Evolutionary conservation across 2,797 vertebrate genomes (phyloP), one percentile per base, ranked within the genome.

Genomic region (Glyptemys insculpta): DNA sequence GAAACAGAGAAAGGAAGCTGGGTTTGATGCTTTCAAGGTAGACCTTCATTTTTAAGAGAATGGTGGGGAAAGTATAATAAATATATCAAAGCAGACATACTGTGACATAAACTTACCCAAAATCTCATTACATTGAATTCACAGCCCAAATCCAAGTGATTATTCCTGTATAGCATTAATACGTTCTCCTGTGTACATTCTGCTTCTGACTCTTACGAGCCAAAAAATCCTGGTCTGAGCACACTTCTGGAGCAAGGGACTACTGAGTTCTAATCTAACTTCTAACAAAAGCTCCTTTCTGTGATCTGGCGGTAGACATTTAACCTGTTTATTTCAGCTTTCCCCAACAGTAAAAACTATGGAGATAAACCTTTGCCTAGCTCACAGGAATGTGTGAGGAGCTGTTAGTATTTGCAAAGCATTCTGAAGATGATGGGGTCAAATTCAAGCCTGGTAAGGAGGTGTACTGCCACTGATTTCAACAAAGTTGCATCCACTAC

Each of bases 91-190:
- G 14, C 2, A 92, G n/a, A 81, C 27, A 9, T 12, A 34, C 0
- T 14, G 1, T 93, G 19, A 91, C 87, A 65, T 5, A n/a, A 68
- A 68, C 18, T 68, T 65, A 34, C 15, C 59, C 16, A 34, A 34
- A 34, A 65, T 65, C 14, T 65, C 65, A 68, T 11, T 37, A 80
- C 50, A 37, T 8, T 31, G 15, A 29, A 53, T 89, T 90, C 72
- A 87, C 90, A 91, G 78, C n/a, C 83, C 9, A 90, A 91, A 85
- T 7, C 16, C 62, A 88, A 27, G 19, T 31, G 27, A 78, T 49
- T 50, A 80, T 1, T 92, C 44, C 79, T 57, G 27, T 41, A 50
- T n/a, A 52, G 21, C 3, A 19, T 34, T 53, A 15, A 57, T 29
- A 7, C 81, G 68, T 78, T 85, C 78, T 1, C 12, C 0, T 44